Conservation (phyloP, 2,888 invertebrate species). For the Yponomeuta sedellus region DNA sequence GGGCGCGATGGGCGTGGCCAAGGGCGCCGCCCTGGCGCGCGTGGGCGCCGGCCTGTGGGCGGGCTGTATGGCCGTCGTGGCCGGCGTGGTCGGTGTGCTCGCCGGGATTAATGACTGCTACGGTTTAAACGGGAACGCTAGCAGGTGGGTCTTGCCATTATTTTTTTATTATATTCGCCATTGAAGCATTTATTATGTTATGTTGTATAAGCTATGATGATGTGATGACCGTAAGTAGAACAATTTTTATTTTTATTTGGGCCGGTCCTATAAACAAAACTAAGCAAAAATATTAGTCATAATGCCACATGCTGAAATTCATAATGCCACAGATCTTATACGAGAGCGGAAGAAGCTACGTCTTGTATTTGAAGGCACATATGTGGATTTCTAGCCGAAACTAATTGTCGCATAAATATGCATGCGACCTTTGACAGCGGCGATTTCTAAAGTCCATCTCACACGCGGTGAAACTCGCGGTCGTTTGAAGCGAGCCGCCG, state of each 20-base stretch:
- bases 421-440: neutral
- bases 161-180: neutral
- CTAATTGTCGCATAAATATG: neutral
- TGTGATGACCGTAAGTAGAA: no score
- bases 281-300: no score
- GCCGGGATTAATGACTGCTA: constrained; percentile 78
- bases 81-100: constrained; percentile 78
- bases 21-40: constrained; percentile 75
- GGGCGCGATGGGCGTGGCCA: constrained; percentile 79
- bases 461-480: neutral
- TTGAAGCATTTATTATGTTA: neutral
- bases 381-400: neutral
- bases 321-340: no score
- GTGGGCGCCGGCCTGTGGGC: constrained; percentile 83
- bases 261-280: neutral
- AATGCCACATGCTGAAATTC: no score
- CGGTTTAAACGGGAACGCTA: constrained; percentile 43
- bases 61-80: constrained; percentile 78
- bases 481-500: neutral
- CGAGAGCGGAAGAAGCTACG: neutral
- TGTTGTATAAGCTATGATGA: neutral
- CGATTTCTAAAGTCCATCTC: constrained; percentile 1
- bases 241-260: no score
- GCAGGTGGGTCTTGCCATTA: constrained; percentile 40
- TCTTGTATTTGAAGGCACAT: neutral